These are phyloP conservation scores for Oreotragus oreotragus DNA, from an alignment of 2,113 vertebrate species.

Conservation along the genomic window DNA sequence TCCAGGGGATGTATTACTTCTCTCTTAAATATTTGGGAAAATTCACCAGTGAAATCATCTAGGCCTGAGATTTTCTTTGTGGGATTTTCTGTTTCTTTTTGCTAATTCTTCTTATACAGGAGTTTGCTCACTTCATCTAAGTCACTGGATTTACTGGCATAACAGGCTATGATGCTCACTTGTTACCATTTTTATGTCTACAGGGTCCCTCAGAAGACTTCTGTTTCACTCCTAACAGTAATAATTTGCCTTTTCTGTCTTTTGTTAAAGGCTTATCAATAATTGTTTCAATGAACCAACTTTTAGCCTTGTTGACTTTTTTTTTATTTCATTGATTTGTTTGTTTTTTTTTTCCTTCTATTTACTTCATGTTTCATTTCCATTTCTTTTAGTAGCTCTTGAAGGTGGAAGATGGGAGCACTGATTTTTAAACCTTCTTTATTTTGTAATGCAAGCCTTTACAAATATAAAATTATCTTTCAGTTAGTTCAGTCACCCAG, in stretches of 20 bases:
- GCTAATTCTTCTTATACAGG: neutral
- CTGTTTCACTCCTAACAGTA: neutral
- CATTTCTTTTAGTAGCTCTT: neutral
- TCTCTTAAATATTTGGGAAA: neutral
- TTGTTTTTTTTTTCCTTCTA: neutral
- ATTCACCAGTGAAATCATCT: neutral
- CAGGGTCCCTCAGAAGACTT: neutral
- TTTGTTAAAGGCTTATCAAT: neutral
- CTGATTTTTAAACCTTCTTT: neutral
- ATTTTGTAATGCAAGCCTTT: neutral
- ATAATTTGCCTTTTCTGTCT: neutral
- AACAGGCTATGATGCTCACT: neutral
- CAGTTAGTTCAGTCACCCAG: neutral
- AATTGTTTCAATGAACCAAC: neutral
- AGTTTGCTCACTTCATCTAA: neutral
- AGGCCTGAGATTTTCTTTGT: neutral
- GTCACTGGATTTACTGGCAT: neutral
- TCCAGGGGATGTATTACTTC: neutral
- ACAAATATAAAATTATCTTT: neutral
- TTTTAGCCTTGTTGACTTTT: neutral
- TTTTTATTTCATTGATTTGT: neutral
- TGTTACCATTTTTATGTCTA: neutral
- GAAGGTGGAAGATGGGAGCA: neutral
- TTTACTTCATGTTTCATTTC: neutral
- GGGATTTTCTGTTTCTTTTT: conserved; percentile 4